Evolutionary conservation across 2,888 invertebrate genomes (phyloP), one percentile per base, ranked within the genome.

Genomic region (Nomada fabriciana): DNA sequence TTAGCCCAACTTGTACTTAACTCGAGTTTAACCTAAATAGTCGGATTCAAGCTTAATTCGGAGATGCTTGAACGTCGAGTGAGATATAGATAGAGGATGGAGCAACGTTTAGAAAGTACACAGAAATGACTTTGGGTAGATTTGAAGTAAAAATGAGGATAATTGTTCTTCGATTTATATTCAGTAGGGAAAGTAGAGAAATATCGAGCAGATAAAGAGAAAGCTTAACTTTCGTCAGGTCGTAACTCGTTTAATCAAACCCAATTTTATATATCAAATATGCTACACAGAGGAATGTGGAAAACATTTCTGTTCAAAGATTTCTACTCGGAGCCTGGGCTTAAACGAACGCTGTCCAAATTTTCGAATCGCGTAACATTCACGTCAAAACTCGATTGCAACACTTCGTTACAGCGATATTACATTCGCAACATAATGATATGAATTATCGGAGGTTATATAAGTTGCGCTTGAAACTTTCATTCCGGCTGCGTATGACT

Each of bases 1-100:
- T 63, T 76, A 71, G 59, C 70, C 53, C n/a, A 13, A 61, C 71
- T 69, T 69, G 55, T 42, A 57, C 65, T 73, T 73, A 65, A 73
- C 67, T 73, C 73, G 65, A 57, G 47, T 43, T 59, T 65, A 73
- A 73, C 57, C 65, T 18, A 64, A 64, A 64, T 57, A 65, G 47
- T 73, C 67, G 67, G 47, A 55, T 57, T 73, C 57, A 13, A 10
- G 36, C 63, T 73, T 57, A 52, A 73, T 65, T 57, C 53, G 29
- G 29, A 47, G 50, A 64, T 72, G 59, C 52, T 76, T 64, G 55
- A 76, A 57, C 57, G 52, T 72, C 52, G 63, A 42, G 13, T 63
- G 52, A 53, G 52, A 72, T 53, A 13, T 13, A 5, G 20, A 20
- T 25, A 9, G 29, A 3, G 20, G 42, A 60, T n/a, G 9, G 18